These are phyloP conservation scores for Muntiacus reevesi DNA, from an alignment of 2,113 vertebrate genomes.

Conservation along the genomic window DNA sequence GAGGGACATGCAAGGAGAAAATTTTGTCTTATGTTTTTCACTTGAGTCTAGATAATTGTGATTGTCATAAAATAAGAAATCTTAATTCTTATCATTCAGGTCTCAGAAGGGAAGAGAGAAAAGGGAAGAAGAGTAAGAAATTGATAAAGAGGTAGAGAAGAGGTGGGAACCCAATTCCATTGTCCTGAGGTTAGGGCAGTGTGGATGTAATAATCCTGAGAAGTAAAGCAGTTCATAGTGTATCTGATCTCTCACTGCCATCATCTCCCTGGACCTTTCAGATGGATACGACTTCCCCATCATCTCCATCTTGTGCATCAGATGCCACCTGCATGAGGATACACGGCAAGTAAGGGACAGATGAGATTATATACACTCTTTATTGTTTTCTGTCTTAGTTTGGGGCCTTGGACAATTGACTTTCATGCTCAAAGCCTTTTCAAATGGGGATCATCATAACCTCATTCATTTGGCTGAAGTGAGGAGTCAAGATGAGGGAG, in stretches of 20 bases:
- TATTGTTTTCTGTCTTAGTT: fast-evolving
- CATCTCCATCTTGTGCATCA: fast-evolving
- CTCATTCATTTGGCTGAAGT: neutral
- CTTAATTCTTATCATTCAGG: neutral
- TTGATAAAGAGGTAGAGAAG: neutral
- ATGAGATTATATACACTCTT: too few species aligned
- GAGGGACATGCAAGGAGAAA: neutral
- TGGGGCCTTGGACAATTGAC: neutral
- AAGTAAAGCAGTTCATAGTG: fast-evolving
- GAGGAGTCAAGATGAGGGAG: neutral
- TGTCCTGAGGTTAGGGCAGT: fast-evolving
- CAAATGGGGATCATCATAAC: fast-evolving
- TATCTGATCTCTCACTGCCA: neutral
- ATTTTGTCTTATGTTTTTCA: neutral
- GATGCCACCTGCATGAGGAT: too few species aligned
- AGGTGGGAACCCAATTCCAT: fast-evolving
- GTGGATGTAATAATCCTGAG: fast-evolving
- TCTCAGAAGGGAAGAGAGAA: too few species aligned
- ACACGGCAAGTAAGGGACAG: neutral
- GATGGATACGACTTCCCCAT: neutral
- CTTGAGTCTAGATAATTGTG: neutral
- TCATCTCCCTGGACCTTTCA: neutral
- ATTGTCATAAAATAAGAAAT: neutral
- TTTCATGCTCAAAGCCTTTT: neutral
- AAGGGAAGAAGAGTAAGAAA: fast-evolving